Conservation (phyloP, 2,113 vertebrate genomes). For the Malurus elegans region DNA sequence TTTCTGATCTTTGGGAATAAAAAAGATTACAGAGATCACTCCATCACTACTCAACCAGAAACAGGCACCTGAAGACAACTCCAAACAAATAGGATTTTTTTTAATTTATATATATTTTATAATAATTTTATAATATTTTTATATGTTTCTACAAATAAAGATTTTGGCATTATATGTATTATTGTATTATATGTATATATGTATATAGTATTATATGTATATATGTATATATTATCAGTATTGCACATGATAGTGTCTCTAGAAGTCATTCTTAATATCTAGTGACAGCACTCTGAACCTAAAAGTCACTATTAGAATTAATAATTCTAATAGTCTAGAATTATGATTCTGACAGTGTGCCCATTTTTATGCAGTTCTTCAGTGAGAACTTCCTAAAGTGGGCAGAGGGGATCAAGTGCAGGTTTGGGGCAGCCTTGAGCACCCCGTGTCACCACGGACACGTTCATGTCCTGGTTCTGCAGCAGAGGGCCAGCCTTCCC, state of each 20-base stretch:
- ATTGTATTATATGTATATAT: too few species aligned
- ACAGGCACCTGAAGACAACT: neutral
- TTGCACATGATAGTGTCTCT: accelerated
- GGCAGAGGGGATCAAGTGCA: neutral
- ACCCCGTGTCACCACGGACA: neutral
- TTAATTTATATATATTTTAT: too few species aligned
- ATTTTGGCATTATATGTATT: neutral
- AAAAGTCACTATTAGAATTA: neutral
- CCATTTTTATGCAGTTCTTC: neutral
- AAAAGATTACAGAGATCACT: neutral
- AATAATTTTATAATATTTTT: neutral
- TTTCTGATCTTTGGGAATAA: neutral
- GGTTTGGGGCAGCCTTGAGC: neutral
- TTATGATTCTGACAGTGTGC: neutral
- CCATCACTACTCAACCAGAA: neutral
- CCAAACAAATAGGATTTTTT: neutral
- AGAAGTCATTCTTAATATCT: neutral
- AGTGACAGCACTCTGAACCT: neutral
- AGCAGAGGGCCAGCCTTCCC: neutral
- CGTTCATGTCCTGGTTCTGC: accelerated
- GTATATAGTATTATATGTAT: too few species aligned
- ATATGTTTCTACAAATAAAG: neutral
- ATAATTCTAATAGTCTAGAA: too few species aligned
- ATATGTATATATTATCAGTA: neutral
- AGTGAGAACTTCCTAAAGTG: neutral